Base-by-base conservation (phyloP, 1,140 invertebrate genomes). In the Drosophila nasuta region DNA sequence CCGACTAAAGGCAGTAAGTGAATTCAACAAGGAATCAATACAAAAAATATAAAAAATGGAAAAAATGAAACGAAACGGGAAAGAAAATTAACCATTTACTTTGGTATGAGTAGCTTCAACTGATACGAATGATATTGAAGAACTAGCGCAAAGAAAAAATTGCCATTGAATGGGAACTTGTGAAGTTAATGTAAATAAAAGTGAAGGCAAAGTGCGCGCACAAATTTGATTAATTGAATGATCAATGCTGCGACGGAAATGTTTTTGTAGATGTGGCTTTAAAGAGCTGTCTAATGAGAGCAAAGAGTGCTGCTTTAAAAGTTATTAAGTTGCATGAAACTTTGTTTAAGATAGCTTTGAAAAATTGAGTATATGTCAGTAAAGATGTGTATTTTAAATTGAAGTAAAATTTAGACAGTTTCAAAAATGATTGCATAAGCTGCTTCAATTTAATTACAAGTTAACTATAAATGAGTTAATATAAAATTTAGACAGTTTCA, bases 71-170 rank as follows among this genome's bases (percentile, higher is more conserved):
- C 30, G 58, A 67, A 58, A 35, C 20, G 17, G 30, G 5, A 20
- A 49, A 30, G 20, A 71, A 71, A 71, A 65, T 71, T 65, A 56
- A 57, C 45, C 65, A 72, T 57, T 41, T 48, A 15, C 49, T 72
- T 38, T 30, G 35, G 11, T 38, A 54, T 54, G 17, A 68, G 45
- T 51, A 54, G 33, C 35, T 54, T 20, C 62, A 35, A 33, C 13
- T 54, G 51, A 54, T 54, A 33, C 3, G 2, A 33, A 51, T n/a
- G 20, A 51, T 51, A 28, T 52, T 52, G 28, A 7, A 11, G 28
- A 54, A 33, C n/a, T 33, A 54, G 11, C 28, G n/a, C 25, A 54
- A 54, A 35, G n/a, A 4, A 43, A 33, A 35, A 13, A 25, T 25
- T 33, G 28, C 35, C 30, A 33, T 17, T 54, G 6, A 54, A 35